Evolutionary conservation across 2,113 vertebrate genomes (phyloP).

Genomic region (Rhipidura dahli): DNA sequence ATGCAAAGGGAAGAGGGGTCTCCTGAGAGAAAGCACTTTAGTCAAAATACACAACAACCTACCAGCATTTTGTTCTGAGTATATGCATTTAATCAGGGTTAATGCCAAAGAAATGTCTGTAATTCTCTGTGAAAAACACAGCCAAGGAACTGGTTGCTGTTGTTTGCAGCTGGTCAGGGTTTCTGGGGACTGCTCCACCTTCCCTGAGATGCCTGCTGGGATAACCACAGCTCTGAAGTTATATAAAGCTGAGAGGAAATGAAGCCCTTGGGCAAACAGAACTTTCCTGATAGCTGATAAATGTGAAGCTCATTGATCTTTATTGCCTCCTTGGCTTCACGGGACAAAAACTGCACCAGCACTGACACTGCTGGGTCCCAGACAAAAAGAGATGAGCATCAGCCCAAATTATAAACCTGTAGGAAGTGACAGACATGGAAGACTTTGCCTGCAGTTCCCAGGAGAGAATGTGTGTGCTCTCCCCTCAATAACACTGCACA

Average conservation of each 20-base stretch:
- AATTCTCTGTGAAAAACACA: not conserved
- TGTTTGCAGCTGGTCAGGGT: not conserved
- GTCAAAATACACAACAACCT: not conserved
- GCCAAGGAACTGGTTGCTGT: not conserved
- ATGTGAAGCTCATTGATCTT: not conserved
- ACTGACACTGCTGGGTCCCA: not conserved
- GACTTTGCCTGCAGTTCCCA: not conserved
- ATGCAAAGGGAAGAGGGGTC: not conserved
- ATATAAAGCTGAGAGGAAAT: not conserved
- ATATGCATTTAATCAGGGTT: not conserved
- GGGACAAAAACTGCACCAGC: not conserved
- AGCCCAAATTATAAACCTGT: not conserved
- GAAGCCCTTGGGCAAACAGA: not conserved
- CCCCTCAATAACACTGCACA: not conserved
- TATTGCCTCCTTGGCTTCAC: not conserved
- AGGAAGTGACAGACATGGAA: not conserved
- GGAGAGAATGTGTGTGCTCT: not conserved
- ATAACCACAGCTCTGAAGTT: not conserved
- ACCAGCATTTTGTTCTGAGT: not conserved
- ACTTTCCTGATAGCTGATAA: not conserved
- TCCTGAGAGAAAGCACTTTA: not conserved
- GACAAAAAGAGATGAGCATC: not conserved
- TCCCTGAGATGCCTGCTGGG: not conserved
- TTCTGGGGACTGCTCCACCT: not conserved
- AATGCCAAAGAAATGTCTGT: not conserved